Percentiles rank a stretch among this genome's conserved stretches.
Conservation (phyloP, 1,140 invertebrate species). For the Saccostrea glomerata region DNA sequence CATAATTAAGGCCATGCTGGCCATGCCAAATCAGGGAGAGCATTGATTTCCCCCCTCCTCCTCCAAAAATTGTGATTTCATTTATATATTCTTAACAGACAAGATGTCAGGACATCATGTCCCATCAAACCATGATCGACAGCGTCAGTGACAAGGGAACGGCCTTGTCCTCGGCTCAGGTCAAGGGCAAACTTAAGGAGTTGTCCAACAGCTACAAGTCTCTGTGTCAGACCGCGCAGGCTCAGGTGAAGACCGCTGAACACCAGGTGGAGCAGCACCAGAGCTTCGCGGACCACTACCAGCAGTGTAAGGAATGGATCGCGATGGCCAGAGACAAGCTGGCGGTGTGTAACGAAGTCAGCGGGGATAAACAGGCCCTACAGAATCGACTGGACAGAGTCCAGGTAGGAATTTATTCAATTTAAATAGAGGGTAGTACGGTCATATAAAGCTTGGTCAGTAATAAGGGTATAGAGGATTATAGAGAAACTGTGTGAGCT, state of each 20-base stretch:
- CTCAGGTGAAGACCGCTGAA: slow-evolving; percentile 90
- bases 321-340: slow-evolving; percentile 91
- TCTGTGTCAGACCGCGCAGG: slow-evolving; percentile 91
- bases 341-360: slow-evolving; percentile 91
- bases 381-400: slow-evolving; percentile 93
- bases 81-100: slow-evolving; percentile 72
- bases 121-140: slow-evolving; percentile 93
- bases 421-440: too few species aligned
- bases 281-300: slow-evolving; percentile 69
- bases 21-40: too few species aligned
- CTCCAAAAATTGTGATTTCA: not conserved
- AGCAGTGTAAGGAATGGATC: slow-evolving; percentile 80
- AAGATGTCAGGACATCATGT: slow-evolving; percentile 92
- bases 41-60: too few species aligned
- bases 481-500: too few species aligned
- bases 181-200: slow-evolving; percentile 72
- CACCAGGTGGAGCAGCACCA: slow-evolving; percentile 92
- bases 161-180: slow-evolving; percentile 87
- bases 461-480: too few species aligned
- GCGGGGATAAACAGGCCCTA: slow-evolving; percentile 93
- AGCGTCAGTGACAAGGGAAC: slow-evolving; percentile 95
- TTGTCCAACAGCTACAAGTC: slow-evolving; percentile 84
- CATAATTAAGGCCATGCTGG: too few species aligned
- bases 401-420: slow-evolving; percentile 78
- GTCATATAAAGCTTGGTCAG: too few species aligned